phyloP scores from a whole-genome alignment of 2,113 vertebrate species.

The Eulacestoma nigropectus region DNA sequence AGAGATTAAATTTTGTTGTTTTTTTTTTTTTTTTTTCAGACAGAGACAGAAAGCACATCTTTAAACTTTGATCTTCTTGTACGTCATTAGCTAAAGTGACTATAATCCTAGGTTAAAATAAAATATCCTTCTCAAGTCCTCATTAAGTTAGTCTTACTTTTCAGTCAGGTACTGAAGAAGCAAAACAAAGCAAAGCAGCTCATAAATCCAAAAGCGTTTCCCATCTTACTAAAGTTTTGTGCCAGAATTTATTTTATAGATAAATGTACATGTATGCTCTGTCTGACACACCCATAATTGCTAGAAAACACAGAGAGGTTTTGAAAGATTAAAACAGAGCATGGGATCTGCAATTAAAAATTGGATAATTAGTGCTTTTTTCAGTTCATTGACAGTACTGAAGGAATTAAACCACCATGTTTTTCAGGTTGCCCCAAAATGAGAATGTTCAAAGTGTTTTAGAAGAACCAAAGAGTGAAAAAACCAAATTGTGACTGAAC shows the following conservation, averaged over 20 bases:
- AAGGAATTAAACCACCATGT: neutral
- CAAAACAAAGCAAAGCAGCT: neutral
- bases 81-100: fast-evolving
- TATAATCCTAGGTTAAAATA: neutral
- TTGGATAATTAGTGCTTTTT: neutral
- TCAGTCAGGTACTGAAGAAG: neutral
- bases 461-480: neutral
- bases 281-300: neutral
- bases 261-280: neutral
- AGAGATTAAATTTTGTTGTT: neutral
- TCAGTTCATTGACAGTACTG: neutral
- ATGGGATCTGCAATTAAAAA: neutral
- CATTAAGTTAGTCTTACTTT: neutral
- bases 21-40: neutral
- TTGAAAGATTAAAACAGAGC: neutral
- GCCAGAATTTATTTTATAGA: neutral
- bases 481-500: neutral
- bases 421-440: neutral
- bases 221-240: neutral
- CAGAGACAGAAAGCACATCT: neutral
- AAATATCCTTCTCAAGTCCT: neutral
- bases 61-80: neutral
- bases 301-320: neutral
- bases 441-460: neutral
- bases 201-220: neutral